Evolutionary conservation across 2,797 vertebrate genomes (phyloP).

Genomic region (Catostomus latipinnis): DNA sequence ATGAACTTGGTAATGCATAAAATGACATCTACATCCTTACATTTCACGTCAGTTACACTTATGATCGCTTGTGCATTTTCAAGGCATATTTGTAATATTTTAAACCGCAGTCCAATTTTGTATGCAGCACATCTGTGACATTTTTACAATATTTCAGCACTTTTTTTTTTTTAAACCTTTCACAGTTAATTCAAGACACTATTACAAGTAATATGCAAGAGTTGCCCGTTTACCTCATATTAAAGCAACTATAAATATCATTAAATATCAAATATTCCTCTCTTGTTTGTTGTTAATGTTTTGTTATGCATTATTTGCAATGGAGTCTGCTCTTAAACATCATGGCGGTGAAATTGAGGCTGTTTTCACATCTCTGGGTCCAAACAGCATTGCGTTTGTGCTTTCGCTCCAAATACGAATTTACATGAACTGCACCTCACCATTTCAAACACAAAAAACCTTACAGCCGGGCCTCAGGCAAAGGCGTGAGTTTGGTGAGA

Average conservation of each 20-base stretch:
- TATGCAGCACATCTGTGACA: background rate
- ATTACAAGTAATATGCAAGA: conserved; percentile 24
- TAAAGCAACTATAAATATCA: background rate
- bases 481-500: too few species aligned
- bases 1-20: background rate
- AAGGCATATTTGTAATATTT: conserved; percentile 10
- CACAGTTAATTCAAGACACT: conserved; percentile 11
- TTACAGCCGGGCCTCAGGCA: too few species aligned
- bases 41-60: background rate
- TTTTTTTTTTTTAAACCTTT: background rate
- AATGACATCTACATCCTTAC: background rate
- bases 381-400: too few species aligned
- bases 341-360: too few species aligned
- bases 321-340: too few species aligned
- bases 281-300: background rate
- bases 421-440: too few species aligned
- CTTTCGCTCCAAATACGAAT: too few species aligned
- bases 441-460: too few species aligned
- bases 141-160: background rate
- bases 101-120: background rate
- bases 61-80: background rate
- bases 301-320: too few species aligned
- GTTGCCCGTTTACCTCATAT: conserved; percentile 31
- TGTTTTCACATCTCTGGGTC: too few species aligned
- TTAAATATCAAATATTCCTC: background rate